These are phyloP conservation scores for Pipistrellus kuhlii DNA, from an alignment of 2,797 vertebrate genomes.

Conservation along the genomic window DNA sequence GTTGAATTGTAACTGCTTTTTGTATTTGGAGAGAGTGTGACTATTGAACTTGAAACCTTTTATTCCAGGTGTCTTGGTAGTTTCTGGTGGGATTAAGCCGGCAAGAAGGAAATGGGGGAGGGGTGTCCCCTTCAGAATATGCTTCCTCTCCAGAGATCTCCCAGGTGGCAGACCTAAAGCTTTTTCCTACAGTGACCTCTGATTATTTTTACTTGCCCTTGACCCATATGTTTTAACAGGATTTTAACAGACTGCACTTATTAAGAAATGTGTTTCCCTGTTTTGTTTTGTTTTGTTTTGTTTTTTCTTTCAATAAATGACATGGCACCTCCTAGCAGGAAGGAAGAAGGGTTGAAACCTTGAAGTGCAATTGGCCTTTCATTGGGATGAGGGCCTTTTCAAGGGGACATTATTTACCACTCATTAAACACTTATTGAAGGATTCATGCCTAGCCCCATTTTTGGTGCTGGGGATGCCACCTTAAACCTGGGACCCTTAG, in stretches of 20 bases:
- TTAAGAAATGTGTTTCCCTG: slow-evolving; percentile 80
- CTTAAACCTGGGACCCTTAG: background rate
- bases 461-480: background rate
- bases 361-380: slow-evolving; percentile 71
- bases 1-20: slow-evolving; percentile 87
- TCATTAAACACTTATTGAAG: slow-evolving; percentile 15
- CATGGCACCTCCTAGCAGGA: slow-evolving; percentile 77
- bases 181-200: slow-evolving; percentile 56
- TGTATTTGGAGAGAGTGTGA: slow-evolving; percentile 88
- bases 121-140: background rate
- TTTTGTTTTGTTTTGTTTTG: slow-evolving; percentile 60
- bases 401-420: slow-evolving; percentile 10
- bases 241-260: slow-evolving; percentile 81
- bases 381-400: slow-evolving; percentile 57
- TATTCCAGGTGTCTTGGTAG: slow-evolving; percentile 78
- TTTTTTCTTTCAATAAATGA: slow-evolving; percentile 81
- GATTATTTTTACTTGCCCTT: slow-evolving; percentile 67
- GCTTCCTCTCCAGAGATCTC: slow-evolving; percentile 4
- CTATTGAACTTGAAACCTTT: slow-evolving; percentile 86
- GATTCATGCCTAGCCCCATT: background rate
- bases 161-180: slow-evolving; percentile 49
- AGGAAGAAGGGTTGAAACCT: slow-evolving; percentile 68
- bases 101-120: slow-evolving; percentile 57
- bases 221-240: slow-evolving; percentile 71
- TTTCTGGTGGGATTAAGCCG: slow-evolving; percentile 73